Evolutionary conservation across 2,888 invertebrate genomes (phyloP).

Genomic region (Diarsia dahlii): DNA sequence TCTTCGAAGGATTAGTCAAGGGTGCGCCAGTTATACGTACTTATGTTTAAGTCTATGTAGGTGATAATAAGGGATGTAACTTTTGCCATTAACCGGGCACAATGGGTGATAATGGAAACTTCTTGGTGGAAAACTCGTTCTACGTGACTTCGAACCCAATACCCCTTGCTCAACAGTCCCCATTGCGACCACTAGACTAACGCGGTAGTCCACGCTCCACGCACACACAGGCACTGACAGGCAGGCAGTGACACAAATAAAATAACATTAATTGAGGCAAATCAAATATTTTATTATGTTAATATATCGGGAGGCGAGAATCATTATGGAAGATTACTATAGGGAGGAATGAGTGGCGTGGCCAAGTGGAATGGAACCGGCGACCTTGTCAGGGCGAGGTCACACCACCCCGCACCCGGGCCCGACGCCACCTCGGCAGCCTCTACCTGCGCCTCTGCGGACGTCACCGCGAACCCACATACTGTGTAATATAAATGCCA

Average conservation of each 20-base stretch:
- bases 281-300: slow-evolving; percentile 52
- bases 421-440: slow-evolving; percentile 71
- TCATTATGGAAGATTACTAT: slow-evolving; percentile 82
- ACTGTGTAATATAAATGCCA: slow-evolving; percentile 68
- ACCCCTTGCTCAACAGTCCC: not conserved
- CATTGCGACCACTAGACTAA: not conserved
- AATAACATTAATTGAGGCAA: slow-evolving; percentile 31
- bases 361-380: slow-evolving; percentile 84
- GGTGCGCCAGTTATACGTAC: not conserved
- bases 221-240: not conserved
- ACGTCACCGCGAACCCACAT: slow-evolving; percentile 78
- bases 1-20: not conserved
- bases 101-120: not conserved
- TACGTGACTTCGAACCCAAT: not conserved
- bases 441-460: slow-evolving; percentile 82
- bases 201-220: not conserved
- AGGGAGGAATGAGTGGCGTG: slow-evolving; percentile 79
- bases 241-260: slow-evolving; percentile 8
- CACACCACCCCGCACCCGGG: slow-evolving; percentile 75
- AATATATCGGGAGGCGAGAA: slow-evolving; percentile 69
- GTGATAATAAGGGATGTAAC: not conserved
- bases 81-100: not conserved
- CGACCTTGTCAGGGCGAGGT: slow-evolving; percentile 88
- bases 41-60: not conserved
- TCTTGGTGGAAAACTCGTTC: not conserved